Percentiles rank a stretch among this genome's conserved stretches.
Conservation (phyloP, 2,797 vertebrate genomes). For the Falco biarmicus region DNA sequence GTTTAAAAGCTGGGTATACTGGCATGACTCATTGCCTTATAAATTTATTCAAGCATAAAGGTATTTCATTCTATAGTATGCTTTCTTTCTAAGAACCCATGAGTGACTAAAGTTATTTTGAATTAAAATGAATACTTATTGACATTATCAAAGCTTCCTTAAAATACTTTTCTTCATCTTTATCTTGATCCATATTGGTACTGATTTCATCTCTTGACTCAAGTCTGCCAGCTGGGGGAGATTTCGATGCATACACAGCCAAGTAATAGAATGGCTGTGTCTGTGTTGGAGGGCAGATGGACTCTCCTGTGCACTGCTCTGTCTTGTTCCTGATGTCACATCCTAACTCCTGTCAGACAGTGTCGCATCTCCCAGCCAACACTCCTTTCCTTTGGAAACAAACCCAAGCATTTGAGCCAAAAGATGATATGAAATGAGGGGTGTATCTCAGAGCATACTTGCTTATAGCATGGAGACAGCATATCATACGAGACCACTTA, state of each 20-base stretch:
- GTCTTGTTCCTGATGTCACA: neutral
- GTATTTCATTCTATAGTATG: neutral
- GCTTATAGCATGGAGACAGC: neutral
- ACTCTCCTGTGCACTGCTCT: neutral
- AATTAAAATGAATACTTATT: neutral
- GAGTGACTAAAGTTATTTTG: neutral
- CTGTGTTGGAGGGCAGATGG: neutral
- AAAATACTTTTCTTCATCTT: neutral
- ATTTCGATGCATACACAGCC: neutral
- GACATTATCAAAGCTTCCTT: neutral
- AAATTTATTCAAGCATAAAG: neutral
- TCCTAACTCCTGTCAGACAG: neutral
- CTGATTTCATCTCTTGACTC: neutral
- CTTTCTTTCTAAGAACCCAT: neutral
- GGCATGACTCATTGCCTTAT: neutral
- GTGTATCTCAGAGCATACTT: neutral
- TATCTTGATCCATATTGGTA: accelerated
- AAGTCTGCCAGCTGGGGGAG: neutral
- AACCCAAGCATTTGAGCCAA: neutral
- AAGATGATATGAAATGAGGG: neutral
- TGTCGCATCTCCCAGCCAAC: neutral
- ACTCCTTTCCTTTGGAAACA: neutral
- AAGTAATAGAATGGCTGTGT: neutral
- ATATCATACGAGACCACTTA: neutral
- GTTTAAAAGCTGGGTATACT: neutral